phyloP scores from a whole-genome alignment of 2,113 vertebrate genomes.

The Syrmaticus mikado region DNA sequence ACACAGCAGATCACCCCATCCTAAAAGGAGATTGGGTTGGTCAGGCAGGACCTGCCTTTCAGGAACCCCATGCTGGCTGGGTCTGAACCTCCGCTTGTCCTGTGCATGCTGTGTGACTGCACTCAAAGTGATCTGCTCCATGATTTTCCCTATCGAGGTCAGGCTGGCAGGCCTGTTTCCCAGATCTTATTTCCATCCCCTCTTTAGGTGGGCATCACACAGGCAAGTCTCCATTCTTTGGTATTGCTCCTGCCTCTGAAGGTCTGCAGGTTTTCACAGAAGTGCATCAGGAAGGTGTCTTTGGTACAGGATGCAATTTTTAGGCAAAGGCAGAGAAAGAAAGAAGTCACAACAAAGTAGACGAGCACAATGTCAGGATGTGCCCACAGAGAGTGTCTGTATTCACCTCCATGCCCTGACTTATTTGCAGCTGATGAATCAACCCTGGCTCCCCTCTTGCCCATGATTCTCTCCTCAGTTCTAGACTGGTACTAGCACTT shows the following conservation, averaged over 20 bases:
- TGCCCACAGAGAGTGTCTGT: neutral
- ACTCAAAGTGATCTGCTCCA: no score
- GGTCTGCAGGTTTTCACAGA: neutral
- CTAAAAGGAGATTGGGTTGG: no score
- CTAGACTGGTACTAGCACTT: neutral
- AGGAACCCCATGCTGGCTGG: no score
- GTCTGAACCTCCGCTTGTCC: no score
- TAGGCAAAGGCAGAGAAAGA: neutral
- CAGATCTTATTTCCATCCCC: no score
- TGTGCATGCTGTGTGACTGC: no score
- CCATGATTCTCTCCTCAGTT: neutral
- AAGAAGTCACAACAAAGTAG: accelerated
- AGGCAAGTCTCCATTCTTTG: no score
- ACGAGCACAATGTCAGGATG: neutral
- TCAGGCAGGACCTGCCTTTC: no score
- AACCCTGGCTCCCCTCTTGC: neutral
- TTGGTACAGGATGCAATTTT: neutral
- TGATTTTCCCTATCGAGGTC: no score
- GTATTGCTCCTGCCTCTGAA: neutral
- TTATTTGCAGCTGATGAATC: neutral
- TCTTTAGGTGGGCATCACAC: no score
- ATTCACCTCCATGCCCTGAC: neutral
- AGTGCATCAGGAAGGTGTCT: neutral
- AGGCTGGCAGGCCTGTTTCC: no score
- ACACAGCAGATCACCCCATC: no score